phyloP scores from a whole-genome alignment of 2,113 vertebrate species.

The Tychaedon coryphoeus region DNA sequence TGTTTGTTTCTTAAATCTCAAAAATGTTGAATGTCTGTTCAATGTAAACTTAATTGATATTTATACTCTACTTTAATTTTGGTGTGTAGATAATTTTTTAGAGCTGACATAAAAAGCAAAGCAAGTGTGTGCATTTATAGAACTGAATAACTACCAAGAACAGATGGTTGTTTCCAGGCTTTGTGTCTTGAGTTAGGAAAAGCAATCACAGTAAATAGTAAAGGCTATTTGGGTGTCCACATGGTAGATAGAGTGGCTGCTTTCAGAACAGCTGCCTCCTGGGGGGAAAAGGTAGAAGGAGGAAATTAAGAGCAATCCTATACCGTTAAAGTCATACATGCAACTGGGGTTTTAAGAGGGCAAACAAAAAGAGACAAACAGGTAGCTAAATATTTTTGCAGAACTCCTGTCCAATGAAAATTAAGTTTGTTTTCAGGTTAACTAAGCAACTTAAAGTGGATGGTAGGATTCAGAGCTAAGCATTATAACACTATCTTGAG shows the following conservation, averaged over 20 bases:
- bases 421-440: slow-evolving; percentile 13
- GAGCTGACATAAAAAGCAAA: slow-evolving; percentile 25
- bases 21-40: neutral
- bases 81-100: neutral
- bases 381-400: slow-evolving; percentile 52
- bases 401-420: neutral
- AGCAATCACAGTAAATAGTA: slow-evolving; percentile 59
- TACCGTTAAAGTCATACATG: slow-evolving; percentile 44
- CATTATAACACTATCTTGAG: neutral
- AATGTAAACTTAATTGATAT: neutral
- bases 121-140: neutral
- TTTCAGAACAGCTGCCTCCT: slow-evolving; percentile 68
- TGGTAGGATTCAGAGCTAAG: neutral
- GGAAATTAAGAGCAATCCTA: slow-evolving; percentile 74
- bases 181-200: slow-evolving; percentile 64
- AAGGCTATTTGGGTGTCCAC: slow-evolving; percentile 62
- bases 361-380: slow-evolving; percentile 46
- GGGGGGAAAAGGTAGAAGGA: slow-evolving; percentile 58
- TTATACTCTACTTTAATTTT: neutral
- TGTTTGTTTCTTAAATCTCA: neutral
- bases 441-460: neutral
- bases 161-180: slow-evolving; percentile 61
- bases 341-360: slow-evolving; percentile 30
- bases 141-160: slow-evolving; percentile 30
- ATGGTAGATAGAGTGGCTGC: slow-evolving; percentile 57